Percentiles rank a stretch among this genome's conserved stretches.
These are phyloP conservation scores for Phorcus lineatus DNA, from an alignment of 2,888 invertebrate genomes.

Conservation along the genomic window DNA sequence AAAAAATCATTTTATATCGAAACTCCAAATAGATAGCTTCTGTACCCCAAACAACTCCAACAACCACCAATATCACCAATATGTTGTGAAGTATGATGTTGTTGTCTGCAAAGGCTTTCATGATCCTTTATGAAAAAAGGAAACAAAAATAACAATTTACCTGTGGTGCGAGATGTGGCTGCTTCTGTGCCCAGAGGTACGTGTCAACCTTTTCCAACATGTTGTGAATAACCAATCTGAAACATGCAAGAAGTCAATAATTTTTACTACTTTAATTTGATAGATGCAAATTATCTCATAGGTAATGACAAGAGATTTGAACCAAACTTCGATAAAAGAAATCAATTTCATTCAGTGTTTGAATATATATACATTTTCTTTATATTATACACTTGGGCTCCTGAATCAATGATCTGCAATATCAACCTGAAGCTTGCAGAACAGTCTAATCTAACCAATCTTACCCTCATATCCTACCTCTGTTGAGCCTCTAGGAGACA, in stretches of 20 bases:
- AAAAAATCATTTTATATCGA: no score
- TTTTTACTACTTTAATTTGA: not conserved
- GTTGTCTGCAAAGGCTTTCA: no score
- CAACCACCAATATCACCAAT: no score
- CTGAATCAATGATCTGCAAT: constrained; percentile 25
- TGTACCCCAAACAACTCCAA: no score
- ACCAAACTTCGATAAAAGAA: no score
- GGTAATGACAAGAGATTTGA: not conserved
- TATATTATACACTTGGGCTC: no score
- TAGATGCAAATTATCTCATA: not conserved
- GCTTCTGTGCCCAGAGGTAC: constrained; percentile 69
- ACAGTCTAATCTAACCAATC: constrained; percentile 34
- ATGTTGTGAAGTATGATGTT: no score
- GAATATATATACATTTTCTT: no score
- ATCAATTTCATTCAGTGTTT: no score
- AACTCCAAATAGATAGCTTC: no score
- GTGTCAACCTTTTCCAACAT: constrained; percentile 67
- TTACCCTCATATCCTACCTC: constrained; percentile 41
- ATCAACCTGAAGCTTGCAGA: constrained; percentile 44
- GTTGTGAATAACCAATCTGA: constrained; percentile 64
- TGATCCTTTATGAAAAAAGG: not conserved
- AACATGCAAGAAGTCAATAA: constrained; percentile 1
- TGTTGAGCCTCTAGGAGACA: constrained; percentile 53
- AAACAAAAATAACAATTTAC: constrained; percentile 1
- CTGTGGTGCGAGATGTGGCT: constrained; percentile 59